Conservation (phyloP, 2,113 vertebrate genomes). For the Rafetus swinhoei region DNA sequence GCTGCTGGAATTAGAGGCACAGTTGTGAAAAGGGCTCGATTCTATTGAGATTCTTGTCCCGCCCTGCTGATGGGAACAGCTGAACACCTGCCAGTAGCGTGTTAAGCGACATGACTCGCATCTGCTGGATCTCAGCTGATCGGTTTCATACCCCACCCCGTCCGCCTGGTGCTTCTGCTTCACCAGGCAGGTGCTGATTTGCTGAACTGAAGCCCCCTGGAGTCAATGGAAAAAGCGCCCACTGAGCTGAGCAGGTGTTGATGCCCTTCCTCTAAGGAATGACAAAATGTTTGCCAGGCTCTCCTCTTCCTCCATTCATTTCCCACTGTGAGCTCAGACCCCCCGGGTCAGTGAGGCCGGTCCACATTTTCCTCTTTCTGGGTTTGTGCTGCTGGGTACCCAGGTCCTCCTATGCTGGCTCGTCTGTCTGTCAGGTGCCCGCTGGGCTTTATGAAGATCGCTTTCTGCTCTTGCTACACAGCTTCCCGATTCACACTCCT, state of each 20-base stretch:
- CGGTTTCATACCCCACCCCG: background rate
- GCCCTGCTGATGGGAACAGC: background rate
- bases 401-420: background rate
- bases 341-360: background rate
- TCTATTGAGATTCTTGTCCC: rapidly evolving
- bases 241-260: rapidly evolving
- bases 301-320: background rate
- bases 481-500: background rate
- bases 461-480: background rate
- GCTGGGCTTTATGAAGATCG: background rate
- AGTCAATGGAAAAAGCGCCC: background rate
- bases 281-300: background rate
- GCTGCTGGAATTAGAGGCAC: background rate
- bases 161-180: background rate
- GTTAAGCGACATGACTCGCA: background rate
- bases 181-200: background rate
- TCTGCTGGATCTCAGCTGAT: background rate
- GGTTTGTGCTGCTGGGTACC: background rate
- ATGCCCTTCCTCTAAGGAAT: background rate
- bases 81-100: background rate
- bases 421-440: background rate
- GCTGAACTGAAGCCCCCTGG: background rate
- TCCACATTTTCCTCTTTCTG: background rate
- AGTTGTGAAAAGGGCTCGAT: background rate
- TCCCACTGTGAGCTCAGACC: background rate